Base-by-base conservation (phyloP, 2,888 invertebrate genomes). In the Microctonus aethiopoides region DNA sequence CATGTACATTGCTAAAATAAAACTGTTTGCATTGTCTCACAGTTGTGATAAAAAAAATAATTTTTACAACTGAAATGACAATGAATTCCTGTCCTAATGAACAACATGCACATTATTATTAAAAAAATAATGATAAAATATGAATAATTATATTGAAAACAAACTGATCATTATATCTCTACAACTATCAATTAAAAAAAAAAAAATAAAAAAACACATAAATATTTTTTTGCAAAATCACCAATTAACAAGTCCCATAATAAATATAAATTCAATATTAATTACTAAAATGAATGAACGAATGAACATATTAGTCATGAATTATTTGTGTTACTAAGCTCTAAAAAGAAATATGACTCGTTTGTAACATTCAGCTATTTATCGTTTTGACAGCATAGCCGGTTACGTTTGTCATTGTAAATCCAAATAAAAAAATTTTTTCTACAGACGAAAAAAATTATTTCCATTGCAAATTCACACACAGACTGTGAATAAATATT, bases 321-420 rank as follows among this genome's bases (percentile, higher is more conserved):
- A 46, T 46, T 16, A 16, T 7, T 16, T 7, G 7, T 4, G 16
- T n/a, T 46, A 2, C 20, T 6, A 16, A n/a, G n/a, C n/a, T 46
- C 46, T 46, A 5, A 1, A n/a, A 5, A 16, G 4, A 4, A n/a
- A 41, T 46, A 0, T 46, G 7, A 46, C 46, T 20, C 16, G n/a
- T n/a, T n/a, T n/a, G n/a, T n/a, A 16, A 46, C 2, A 46, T 32
- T 26, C 32, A 59, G 32, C 22, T n/a, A 61, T 16, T 11, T 20
- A 60, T 16, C 29, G 63, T 41, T 73, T 67, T 74, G 74, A 74
- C 73, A 76, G 72, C 62, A 67, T 68, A 71, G 74, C 72, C 74
- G 68, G n/a, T 74, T 71, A 72, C 68, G 70, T 72, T 52, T 51
- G 22, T 41, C 16, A 29, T 51, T 54, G 51, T 46, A 26, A 61